Percentiles rank a stretch among this genome's conserved stretches.
Conservation (phyloP, 1,140 invertebrate genomes). For the Panulirus ornatus region DNA sequence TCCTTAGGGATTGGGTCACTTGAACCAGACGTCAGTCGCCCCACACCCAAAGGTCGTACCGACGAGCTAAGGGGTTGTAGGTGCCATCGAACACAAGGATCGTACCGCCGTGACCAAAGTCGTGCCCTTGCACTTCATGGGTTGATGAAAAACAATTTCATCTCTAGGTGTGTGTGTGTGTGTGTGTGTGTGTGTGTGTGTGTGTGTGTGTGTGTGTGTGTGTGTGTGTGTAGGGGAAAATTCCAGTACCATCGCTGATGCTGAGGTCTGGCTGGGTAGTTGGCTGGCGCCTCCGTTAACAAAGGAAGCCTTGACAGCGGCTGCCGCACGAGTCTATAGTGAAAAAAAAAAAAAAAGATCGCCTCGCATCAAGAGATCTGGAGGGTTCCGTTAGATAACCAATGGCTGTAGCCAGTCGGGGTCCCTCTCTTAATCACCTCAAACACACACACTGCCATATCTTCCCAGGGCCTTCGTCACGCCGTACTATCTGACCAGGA, state of each 20-base stretch:
- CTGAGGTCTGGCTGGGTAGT: too few species aligned
- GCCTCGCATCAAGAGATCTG: too few species aligned
- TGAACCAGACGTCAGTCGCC: neutral
- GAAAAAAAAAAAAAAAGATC: neutral
- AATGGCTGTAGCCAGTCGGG: too few species aligned
- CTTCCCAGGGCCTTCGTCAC: too few species aligned
- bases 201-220: slow-evolving; percentile 29
- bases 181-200: slow-evolving; percentile 29
- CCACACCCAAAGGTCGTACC: neutral
- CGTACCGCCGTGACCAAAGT: too few species aligned
- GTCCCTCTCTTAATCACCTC: too few species aligned
- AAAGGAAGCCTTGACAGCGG: neutral
- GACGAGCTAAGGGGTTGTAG: slow-evolving; percentile 1
- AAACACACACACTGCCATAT: too few species aligned
- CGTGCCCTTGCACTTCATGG: neutral
- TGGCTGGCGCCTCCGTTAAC: neutral
- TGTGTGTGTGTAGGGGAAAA: slow-evolving; percentile 5
- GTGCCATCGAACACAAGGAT: neutral
- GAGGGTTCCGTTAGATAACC: too few species aligned
- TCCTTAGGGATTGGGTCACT: neutral
- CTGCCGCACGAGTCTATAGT: neutral
- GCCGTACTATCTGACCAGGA: too few species aligned
- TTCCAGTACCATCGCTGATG: neutral
- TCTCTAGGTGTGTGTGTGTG: slow-evolving; percentile 2
- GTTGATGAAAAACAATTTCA: neutral